Evolutionary conservation across 2,888 invertebrate species (phyloP).

Genomic region (Pocota personata): DNA sequence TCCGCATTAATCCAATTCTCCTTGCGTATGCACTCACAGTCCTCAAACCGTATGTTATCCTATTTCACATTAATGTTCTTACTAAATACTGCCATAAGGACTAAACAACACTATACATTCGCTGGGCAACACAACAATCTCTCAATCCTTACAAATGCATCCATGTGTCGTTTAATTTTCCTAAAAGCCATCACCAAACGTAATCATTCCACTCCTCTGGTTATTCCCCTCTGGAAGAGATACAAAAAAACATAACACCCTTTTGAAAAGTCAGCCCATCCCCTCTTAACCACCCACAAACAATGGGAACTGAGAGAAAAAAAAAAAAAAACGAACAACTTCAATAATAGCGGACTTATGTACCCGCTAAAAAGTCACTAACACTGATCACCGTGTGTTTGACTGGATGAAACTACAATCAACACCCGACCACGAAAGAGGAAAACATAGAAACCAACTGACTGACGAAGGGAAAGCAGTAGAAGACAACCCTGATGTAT

Average conservation of each 20-base stretch:
- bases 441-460: constrained; percentile 57
- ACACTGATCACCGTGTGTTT: constrained; percentile 24
- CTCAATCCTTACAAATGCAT: constrained; percentile 73
- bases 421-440: constrained; percentile 62
- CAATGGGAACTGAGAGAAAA: constrained; percentile 10
- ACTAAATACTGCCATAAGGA: constrained; percentile 73
- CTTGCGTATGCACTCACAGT: constrained; percentile 10
- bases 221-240: constrained; percentile 16
- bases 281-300: constrained; percentile 56
- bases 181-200: constrained; percentile 80
- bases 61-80: constrained; percentile 66
- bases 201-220: constrained; percentile 73
- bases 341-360: constrained; percentile 70
- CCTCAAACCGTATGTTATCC: constrained; percentile 66
- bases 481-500: constrained; percentile 37
- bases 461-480: background rate
- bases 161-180: constrained; percentile 83
- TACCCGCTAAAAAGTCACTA: constrained; percentile 72
- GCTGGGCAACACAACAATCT: constrained; percentile 32
- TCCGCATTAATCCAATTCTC: constrained; percentile 37
- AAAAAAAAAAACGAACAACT: constrained; percentile 61
- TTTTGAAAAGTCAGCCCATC: constrained; percentile 70
- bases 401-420: constrained; percentile 27
- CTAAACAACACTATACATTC: constrained; percentile 38
- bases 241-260: constrained; percentile 60